Percentiles rank a stretch among this genome's conserved stretches.
phyloP scores from a whole-genome alignment of 2,888 invertebrate species.

The Lamproptera curius region DNA sequence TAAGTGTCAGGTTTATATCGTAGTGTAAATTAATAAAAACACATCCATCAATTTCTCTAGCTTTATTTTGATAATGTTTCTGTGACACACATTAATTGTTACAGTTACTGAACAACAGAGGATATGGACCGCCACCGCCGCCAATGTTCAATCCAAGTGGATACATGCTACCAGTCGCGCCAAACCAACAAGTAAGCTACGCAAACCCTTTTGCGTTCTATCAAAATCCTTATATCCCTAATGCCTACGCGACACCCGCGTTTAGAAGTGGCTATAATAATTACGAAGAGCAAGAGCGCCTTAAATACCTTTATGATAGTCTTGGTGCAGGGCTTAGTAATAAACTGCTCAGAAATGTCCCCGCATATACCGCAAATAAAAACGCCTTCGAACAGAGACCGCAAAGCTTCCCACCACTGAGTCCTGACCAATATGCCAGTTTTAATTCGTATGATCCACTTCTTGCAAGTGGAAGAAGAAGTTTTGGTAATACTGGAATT shows the following conservation, averaged over 20 bases:
- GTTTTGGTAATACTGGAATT: neutral
- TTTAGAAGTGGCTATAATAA: neutral
- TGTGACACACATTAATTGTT: neutral
- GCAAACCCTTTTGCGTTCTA: neutral
- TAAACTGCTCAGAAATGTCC: neutral
- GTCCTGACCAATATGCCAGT: neutral
- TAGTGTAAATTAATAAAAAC: neutral
- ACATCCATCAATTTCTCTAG: neutral
- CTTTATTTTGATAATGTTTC: neutral
- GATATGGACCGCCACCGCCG: neutral
- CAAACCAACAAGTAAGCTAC: neutral
- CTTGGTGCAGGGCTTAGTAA: neutral
- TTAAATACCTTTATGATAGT: conserved; percentile 1
- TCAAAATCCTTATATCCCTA: neutral
- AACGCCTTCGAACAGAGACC: neutral
- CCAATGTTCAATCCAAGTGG: neutral
- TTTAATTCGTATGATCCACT: neutral
- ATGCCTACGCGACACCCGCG: neutral
- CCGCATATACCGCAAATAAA: neutral
- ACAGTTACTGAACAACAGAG: neutral
- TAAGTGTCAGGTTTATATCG: neutral
- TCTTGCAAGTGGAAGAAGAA: conserved; percentile 1
- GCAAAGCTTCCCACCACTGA: neutral
- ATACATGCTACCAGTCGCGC: neutral
- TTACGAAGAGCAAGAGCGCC: neutral